These are phyloP conservation scores for Bradypodion pumilum DNA, from an alignment of 2,797 vertebrate species.

Conservation along the genomic window DNA sequence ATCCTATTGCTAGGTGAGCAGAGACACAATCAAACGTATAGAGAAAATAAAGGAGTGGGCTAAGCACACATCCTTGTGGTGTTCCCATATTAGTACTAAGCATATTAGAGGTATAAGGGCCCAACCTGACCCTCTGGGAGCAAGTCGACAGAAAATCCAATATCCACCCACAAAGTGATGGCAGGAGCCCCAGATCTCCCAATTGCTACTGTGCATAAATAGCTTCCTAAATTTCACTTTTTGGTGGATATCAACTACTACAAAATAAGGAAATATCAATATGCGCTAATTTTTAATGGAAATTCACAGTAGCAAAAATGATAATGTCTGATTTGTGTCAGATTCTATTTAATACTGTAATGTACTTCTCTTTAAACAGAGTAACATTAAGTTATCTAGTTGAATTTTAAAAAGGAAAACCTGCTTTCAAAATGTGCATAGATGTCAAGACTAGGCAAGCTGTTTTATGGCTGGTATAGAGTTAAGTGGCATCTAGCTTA, in stretches of 20 bases:
- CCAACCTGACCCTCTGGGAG: too few relatives aligned
- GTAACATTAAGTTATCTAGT: neutral
- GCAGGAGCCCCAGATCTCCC: too few relatives aligned
- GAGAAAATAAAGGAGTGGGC: too few relatives aligned
- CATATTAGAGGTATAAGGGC: too few relatives aligned
- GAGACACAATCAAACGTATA: too few relatives aligned
- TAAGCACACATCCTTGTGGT: too few relatives aligned
- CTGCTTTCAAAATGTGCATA: neutral
- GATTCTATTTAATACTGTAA: neutral
- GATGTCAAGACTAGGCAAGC: neutral
- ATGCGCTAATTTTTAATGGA: neutral
- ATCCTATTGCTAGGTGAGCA: too few relatives aligned
- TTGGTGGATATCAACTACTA: neutral
- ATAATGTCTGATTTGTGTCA: neutral
- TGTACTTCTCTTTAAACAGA: fast-evolving
- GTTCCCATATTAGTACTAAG: too few relatives aligned
- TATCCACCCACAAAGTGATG: too few relatives aligned
- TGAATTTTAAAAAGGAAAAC: neutral
- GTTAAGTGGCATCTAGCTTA: neutral
- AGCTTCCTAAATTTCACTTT: neutral
- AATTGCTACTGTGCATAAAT: too few relatives aligned
- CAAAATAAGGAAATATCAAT: neutral
- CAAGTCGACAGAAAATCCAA: too few relatives aligned
- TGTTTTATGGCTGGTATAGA: neutral
- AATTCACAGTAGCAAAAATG: neutral